Evolutionary conservation across 2,888 invertebrate genomes (phyloP).

Genomic region (Lamproptera curius): DNA sequence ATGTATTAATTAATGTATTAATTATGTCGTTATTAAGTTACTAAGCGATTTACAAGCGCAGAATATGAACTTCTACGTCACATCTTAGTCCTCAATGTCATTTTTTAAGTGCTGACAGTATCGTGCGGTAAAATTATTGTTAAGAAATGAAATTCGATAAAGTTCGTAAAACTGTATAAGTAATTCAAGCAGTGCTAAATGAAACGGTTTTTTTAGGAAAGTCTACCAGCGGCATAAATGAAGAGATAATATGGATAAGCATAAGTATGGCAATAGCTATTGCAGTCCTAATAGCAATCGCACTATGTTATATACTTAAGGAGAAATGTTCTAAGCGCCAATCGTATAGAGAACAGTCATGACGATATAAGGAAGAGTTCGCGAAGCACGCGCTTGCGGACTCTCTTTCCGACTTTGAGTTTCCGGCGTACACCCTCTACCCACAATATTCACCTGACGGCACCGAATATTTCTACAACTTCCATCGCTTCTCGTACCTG

Average conservation of each 20-base stretch:
- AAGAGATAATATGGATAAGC: constrained; percentile 93
- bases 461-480: constrained; percentile 70
- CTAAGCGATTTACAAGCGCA: no score
- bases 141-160: no score
- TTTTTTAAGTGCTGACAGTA: no score
- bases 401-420: constrained; percentile 56
- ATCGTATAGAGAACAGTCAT: constrained; percentile 85
- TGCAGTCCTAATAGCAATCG: constrained; percentile 88
- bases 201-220: no score
- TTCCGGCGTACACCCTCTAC: constrained; percentile 63
- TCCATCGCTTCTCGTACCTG: constrained; percentile 67
- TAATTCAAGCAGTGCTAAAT: no score
- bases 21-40: no score
- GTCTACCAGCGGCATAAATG: constrained; percentile 90
- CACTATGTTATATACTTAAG: constrained; percentile 87
- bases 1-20: no score
- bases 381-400: constrained; percentile 65
- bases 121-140: no score
- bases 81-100: no score
- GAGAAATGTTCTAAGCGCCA: constrained; percentile 89
- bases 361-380: constrained; percentile 77
- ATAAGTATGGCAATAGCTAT: constrained; percentile 92
- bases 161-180: no score
- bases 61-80: no score
- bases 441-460: constrained; percentile 70